Evolutionary conservation across 2,113 vertebrate genomes (phyloP).

Genomic region (Myotis brandtii): DNA sequence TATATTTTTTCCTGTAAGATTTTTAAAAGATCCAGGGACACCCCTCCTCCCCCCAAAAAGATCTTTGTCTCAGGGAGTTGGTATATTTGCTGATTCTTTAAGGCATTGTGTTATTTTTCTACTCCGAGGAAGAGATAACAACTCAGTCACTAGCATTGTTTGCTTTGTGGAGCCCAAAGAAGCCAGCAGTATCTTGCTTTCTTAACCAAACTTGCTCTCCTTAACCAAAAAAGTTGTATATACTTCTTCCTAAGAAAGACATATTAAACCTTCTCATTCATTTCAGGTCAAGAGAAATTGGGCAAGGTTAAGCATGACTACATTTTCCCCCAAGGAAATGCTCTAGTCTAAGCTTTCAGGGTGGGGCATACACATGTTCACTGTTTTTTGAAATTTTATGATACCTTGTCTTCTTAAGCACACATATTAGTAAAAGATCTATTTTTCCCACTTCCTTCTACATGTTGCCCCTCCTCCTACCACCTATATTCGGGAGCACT

Average conservation of each 20-base stretch:
- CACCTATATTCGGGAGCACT: background rate
- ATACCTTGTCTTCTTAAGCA: background rate
- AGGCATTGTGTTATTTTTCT: background rate
- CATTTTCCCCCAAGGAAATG: background rate
- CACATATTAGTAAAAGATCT: background rate
- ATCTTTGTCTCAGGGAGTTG: background rate
- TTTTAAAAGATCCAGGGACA: background rate
- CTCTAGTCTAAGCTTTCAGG: background rate
- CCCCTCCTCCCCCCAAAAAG: background rate
- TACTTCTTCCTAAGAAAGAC: background rate
- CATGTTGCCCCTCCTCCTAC: background rate
- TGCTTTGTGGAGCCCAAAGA: background rate
- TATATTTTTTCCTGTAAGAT: background rate
- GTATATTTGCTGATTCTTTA: background rate
- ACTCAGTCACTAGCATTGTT: background rate
- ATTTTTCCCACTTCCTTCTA: background rate
- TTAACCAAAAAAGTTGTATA: background rate
- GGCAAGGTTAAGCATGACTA: background rate
- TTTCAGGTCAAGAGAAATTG: background rate
- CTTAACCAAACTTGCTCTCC: background rate
- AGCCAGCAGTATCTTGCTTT: background rate
- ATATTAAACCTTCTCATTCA: background rate
- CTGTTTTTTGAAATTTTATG: background rate
- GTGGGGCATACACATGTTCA: background rate
- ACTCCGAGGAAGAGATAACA: background rate